Evolutionary conservation across 1,140 invertebrate species (phyloP), one percentile per base, ranked within the genome.

Genomic region (Pogonomyrmex californicus): DNA sequence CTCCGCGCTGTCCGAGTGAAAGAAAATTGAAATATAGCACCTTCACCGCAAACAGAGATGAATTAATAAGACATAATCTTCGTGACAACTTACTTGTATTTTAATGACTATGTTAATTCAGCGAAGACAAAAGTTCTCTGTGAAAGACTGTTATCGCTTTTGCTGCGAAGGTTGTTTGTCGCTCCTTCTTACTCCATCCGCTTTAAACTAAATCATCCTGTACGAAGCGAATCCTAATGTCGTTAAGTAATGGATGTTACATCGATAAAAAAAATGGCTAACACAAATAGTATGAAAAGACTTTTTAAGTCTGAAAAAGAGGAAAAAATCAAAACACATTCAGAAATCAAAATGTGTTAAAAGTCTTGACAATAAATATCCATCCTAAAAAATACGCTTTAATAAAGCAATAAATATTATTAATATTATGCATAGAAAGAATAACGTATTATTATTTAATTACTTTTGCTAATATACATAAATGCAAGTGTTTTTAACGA

Each of bases 91-190:
- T 87, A 91, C 87, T 91, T 90, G 68, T 86, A 81, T 75, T 75
- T 82, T 91, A 93, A 93, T 85, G 90, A 92, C 79, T 90, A 92
- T 91, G 92, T 93, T 93, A 93, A 93, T 93, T 89, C 73, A 90
- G 89, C 87, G 60, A 77, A 86, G 71, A 81, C 87, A 86, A 87
- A 92, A 91, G 78, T 71, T 87, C 88, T 51, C 60, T 71, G 81
- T 81, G 62, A 30, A 62, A 81, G 71, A 85, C 56, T 88, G 88
- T 90, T 91, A 91, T 92, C 90, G 77, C 47, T 17, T 68, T 47
- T 60, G 62, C 33, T 54, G 51, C 68, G 56, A 38, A 36, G 44
- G 5, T 47, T 49, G 68, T 86, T 89, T 66, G 33, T 73, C 14
- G 14, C 14, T 65, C 17, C 36, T 79, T 17, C 4, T 78, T 66